Base-by-base conservation (phyloP, 2,113 vertebrate genomes). In the Psittacara wagleri region DNA sequence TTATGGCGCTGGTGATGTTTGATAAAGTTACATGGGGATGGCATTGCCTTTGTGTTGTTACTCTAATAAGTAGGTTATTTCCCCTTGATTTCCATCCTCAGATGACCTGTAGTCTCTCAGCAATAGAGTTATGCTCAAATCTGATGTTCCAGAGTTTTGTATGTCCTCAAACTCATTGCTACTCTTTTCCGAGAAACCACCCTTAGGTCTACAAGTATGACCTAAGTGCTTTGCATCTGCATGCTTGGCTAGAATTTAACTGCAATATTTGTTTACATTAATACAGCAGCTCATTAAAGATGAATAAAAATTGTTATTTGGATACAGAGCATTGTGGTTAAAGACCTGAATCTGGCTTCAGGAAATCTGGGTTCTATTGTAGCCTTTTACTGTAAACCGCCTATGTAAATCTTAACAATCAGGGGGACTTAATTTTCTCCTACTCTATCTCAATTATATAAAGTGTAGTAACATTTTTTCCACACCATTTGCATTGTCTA, bases 241-340 rank as follows among this genome's bases (percentile, higher is more conserved):
- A 0, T 19, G n/a, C 35, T 86, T 75, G 83, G 33, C 37, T 88
- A 59, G 43, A 88, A 85, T 79, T 86, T 54, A 87, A 89, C 29
- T 33, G 23, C 46, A 75, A 75, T 86, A 72, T 86, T 95, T 95
- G 86, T 48, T 91, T 66, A 92, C 52, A 14, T 83, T 94, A 87
- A 87, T 87, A 70, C 24, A 86, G 43, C 15, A 73, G 28, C 66
- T 85, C 67, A 83, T 92, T 94, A 95, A 96, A 86, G 51, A 73
- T 1, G 10, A 83, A 79, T 75, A 72, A 95, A 92, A 92, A 61
- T 82, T 27, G 62, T 82, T 62, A 73, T 76, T 61, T 75, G 14
- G 15, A 44, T 89, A 27, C 48, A 92, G 91, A 92, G 19, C 29
- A 39, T 63, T 91, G 69, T 84, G 39, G 61, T 84, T 94, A 94